Evolutionary conservation across 2,113 vertebrate species (phyloP).

Genomic region (Panthera uncia): DNA sequence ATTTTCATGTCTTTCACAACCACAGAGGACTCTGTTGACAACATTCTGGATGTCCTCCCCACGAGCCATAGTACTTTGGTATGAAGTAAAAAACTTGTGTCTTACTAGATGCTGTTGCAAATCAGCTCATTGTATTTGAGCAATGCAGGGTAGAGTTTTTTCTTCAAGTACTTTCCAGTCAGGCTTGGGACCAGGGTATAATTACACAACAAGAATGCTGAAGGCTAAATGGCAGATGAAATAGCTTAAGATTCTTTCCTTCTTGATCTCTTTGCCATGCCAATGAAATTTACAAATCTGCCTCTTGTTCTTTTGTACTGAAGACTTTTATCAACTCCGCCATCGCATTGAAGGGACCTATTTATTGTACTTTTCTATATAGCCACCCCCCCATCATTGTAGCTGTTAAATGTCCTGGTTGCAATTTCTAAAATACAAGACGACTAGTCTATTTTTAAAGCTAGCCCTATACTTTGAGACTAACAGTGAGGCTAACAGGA

Average conservation of each 20-base stretch:
- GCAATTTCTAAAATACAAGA: background rate
- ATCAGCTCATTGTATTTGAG: background rate
- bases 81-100: background rate
- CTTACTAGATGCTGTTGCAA: background rate
- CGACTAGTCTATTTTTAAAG: background rate
- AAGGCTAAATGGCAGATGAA: background rate
- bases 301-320: background rate
- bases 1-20: constrained; percentile 51
- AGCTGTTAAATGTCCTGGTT: background rate
- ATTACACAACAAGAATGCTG: background rate
- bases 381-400: background rate
- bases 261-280: background rate
- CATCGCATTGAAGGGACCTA: background rate
- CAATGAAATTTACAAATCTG: background rate
- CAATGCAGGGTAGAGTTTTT: background rate
- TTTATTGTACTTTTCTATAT: background rate
- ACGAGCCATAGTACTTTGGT: background rate
- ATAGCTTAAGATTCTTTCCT: background rate
- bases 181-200: background rate
- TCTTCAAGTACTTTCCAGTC: background rate
- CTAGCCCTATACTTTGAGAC: background rate
- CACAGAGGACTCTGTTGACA: constrained; percentile 10
- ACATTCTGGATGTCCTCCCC: constrained; percentile 5
- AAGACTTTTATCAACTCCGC: background rate
- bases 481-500: background rate